These are phyloP conservation scores for Drosophila nr. fundita DNA, from an alignment of 2,888 invertebrate species.

Conservation along the genomic window DNA sequence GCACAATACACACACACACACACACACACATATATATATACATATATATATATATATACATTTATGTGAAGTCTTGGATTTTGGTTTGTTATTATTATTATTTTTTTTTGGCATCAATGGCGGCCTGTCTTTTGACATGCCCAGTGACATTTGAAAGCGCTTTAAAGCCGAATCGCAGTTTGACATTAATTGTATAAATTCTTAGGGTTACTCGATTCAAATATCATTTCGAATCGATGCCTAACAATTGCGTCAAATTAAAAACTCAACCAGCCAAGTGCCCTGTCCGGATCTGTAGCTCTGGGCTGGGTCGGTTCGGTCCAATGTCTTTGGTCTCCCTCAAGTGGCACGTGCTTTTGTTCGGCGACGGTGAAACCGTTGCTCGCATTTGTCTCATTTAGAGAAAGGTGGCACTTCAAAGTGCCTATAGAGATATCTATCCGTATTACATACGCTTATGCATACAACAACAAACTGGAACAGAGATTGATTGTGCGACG, in stretches of 20 bases:
- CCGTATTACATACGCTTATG: slow-evolving; percentile 16
- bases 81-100: slow-evolving; percentile 21
- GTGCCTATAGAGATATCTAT: slow-evolving; percentile 28
- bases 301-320: slow-evolving; percentile 24
- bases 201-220: slow-evolving; percentile 59
- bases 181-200: slow-evolving; percentile 73
- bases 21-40: neutral
- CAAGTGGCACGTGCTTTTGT: slow-evolving; percentile 78
- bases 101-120: slow-evolving; percentile 44
- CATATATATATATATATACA: slow-evolving; percentile 5
- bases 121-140: slow-evolving; percentile 63
- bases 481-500: slow-evolving; percentile 67
- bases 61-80: slow-evolving; percentile 26
- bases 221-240: slow-evolving; percentile 64
- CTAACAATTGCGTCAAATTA: slow-evolving; percentile 75
- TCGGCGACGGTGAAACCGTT: slow-evolving; percentile 63
- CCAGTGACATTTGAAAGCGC: slow-evolving; percentile 73
- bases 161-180: slow-evolving; percentile 54
- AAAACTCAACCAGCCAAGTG: slow-evolving; percentile 59
- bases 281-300: slow-evolving; percentile 41
- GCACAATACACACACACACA: slow-evolving; percentile 27
- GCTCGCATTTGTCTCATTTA: slow-evolving; percentile 69
- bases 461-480: slow-evolving; percentile 61
- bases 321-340: slow-evolving; percentile 46
- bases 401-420: slow-evolving; percentile 72